These are phyloP conservation scores for Heliconius charithonia DNA, from an alignment of 2,888 invertebrate species.

Conservation along the genomic window DNA sequence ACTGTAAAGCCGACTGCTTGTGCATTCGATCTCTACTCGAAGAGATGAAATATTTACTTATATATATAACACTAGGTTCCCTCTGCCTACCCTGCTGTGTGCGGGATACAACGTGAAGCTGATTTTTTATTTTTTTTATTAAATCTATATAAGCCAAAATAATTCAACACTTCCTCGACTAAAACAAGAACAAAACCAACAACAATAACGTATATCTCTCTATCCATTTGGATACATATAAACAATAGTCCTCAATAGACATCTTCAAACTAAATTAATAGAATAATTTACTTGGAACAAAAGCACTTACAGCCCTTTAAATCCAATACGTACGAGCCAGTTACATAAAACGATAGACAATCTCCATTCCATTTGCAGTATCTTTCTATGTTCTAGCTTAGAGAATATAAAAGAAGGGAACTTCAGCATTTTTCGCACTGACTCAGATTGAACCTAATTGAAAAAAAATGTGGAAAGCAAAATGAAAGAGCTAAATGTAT, in stretches of 20 bases:
- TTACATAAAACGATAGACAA: slow-evolving; percentile 53
- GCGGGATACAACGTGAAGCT: no score
- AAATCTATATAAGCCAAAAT: no score
- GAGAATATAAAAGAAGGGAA: slow-evolving; percentile 24
- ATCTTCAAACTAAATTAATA: slow-evolving; percentile 4
- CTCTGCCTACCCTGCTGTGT: no score
- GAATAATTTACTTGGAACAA: slow-evolving; percentile 16
- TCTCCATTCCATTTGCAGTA: slow-evolving; percentile 75
- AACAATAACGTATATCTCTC: no score
- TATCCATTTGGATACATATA: not conserved
- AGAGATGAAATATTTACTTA: no score
- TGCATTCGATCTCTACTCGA: no score
- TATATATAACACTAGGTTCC: no score
- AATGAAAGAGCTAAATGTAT: not conserved
- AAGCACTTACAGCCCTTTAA: slow-evolving; percentile 21
- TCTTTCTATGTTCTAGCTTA: slow-evolving; percentile 51
- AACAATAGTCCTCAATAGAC: not conserved
- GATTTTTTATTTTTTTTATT: no score
- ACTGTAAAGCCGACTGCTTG: no score
- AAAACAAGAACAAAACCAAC: no score
- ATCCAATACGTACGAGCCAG: slow-evolving; percentile 40
- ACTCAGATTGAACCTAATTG: slow-evolving; percentile 22
- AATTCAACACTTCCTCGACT: no score
- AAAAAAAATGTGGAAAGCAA: not conserved
- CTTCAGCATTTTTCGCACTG: slow-evolving; percentile 13